Conservation (phyloP, 1,140 invertebrate species). For the Drosophila sucinea region DNA sequence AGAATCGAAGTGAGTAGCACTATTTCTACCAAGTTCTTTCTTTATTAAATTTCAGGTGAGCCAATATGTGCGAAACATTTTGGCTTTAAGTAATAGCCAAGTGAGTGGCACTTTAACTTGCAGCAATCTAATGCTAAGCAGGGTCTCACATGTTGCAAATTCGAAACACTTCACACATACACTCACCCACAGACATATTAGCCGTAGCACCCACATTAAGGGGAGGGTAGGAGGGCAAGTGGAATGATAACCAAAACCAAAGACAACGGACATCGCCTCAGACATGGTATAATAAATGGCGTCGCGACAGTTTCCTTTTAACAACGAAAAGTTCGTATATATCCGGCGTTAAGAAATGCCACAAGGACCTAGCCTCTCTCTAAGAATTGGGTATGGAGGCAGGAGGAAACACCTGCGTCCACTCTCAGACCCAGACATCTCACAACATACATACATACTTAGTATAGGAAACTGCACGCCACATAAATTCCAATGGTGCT, state of each 20-base stretch:
- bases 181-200: conserved; percentile 45
- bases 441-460: background rate
- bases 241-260: conserved; percentile 30
- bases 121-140: conserved; percentile 5
- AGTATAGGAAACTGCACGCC: conserved; percentile 53
- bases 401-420: conserved; percentile 74
- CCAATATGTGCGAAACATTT: background rate
- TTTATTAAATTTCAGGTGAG: background rate
- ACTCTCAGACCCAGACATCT: conserved; percentile 55
- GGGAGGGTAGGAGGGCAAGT: conserved; percentile 12
- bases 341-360: conserved; percentile 54
- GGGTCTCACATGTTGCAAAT: conserved; percentile 42
- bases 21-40: too few relatives aligned
- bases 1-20: too few relatives aligned
- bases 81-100: background rate
- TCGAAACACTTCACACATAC: conserved; percentile 45
- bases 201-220: conserved; percentile 55
- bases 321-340: conserved; percentile 57
- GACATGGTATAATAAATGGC: conserved; percentile 79
- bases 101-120: conserved; percentile 1
- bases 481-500: conserved; percentile 79
- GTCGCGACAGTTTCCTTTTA: conserved; percentile 82
- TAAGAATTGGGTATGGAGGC: background rate
- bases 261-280: conserved; percentile 74
- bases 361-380: conserved; percentile 22